Evolutionary conservation across 2,113 vertebrate genomes (phyloP).

Genomic region (Solea solea): DNA sequence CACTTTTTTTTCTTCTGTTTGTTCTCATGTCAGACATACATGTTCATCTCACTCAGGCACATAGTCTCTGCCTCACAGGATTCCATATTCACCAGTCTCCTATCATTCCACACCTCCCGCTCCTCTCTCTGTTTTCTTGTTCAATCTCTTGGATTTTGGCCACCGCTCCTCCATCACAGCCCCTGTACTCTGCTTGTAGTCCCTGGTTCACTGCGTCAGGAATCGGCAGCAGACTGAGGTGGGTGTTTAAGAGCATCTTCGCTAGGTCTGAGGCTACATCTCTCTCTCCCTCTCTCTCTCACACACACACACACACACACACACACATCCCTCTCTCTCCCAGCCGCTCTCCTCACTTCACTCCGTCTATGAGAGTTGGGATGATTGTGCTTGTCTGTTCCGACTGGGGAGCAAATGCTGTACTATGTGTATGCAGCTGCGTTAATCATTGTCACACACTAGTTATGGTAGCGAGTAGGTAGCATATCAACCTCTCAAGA

Average conservation of each 20-base stretch:
- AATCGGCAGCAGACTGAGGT: slow-evolving; percentile 79
- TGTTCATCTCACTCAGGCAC: slow-evolving; percentile 52
- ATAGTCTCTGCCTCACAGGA: slow-evolving; percentile 45
- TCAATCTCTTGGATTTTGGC: slow-evolving; percentile 68
- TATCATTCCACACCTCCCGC: slow-evolving; percentile 46
- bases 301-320: background rate
- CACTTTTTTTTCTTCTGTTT: slow-evolving; percentile 43
- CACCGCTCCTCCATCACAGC: slow-evolving; percentile 60
- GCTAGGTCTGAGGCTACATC: slow-evolving; percentile 53
- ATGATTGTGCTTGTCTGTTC: slow-evolving; percentile 43
- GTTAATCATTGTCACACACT: slow-evolving; percentile 39
- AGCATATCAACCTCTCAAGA: slow-evolving; percentile 44
- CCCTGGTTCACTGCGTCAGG: slow-evolving; percentile 71
- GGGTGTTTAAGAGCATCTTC: slow-evolving; percentile 71
- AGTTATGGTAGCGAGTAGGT: slow-evolving; percentile 27
- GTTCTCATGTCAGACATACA: slow-evolving; percentile 51
- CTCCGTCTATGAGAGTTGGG: slow-evolving; percentile 48
- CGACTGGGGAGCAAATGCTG: slow-evolving; percentile 34
- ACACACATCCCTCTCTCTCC: slow-evolving; percentile 6
- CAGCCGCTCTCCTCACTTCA: slow-evolving; percentile 44
- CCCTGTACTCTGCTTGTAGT: slow-evolving; percentile 60
- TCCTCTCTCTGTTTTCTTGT: slow-evolving; percentile 27
- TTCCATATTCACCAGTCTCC: slow-evolving; percentile 53
- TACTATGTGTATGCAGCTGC: slow-evolving; percentile 31
- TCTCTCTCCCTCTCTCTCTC: slow-evolving; percentile 22